Evolutionary conservation across 2,797 vertebrate genomes (phyloP).

Genomic region (Enteromius paludinosus): DNA sequence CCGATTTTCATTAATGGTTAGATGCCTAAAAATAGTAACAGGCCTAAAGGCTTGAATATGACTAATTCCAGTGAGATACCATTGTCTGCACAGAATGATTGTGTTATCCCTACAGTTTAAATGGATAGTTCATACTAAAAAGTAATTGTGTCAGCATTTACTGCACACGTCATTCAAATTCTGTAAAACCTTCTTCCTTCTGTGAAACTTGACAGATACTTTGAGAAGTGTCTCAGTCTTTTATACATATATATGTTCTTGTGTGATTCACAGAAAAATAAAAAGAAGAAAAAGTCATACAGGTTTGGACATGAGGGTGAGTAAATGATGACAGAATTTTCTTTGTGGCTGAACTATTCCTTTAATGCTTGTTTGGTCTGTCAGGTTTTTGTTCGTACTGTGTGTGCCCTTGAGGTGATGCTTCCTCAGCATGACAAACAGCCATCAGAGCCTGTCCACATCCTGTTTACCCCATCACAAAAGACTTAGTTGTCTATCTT

Average conservation of each 20-base stretch:
- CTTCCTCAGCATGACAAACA: conserved; percentile 32
- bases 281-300: background rate
- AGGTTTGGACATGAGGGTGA: background rate
- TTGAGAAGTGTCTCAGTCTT: background rate
- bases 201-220: background rate
- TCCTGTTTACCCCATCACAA: conserved; percentile 59
- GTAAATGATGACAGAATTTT: background rate
- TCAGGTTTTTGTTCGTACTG: conserved; percentile 1
- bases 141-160: background rate
- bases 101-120: background rate
- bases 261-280: background rate
- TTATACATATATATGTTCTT: background rate
- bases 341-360: background rate
- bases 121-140: background rate
- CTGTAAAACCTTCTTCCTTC: background rate
- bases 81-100: background rate
- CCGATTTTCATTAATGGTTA: background rate
- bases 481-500: conserved; percentile 24
- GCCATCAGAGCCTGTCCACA: conserved; percentile 35
- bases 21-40: background rate
- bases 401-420: conserved; percentile 35
- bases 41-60: background rate
- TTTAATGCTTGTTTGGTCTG: conserved; percentile 1
- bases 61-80: background rate
- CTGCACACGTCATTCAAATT: background rate